A percentile compares a stretch with the other conserved stretches of the same genome.
phyloP scores from a whole-genome alignment of 2,113 vertebrate species.

The Gnathonemus longibarbis region DNA sequence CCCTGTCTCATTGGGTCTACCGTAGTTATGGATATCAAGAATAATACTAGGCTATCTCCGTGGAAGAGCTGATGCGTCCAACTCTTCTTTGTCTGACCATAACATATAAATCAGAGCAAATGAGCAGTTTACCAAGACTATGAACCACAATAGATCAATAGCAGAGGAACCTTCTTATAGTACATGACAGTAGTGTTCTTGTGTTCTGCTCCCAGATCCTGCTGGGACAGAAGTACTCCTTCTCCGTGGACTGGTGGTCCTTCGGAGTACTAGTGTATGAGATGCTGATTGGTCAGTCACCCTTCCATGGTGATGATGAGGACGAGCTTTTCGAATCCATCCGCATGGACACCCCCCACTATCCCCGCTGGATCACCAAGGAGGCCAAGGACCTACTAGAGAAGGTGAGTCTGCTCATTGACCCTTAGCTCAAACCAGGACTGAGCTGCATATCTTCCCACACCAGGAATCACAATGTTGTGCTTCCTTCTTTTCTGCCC shows the following conservation, averaged over 20 bases:
- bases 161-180: background rate
- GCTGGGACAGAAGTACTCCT: conserved; percentile 80
- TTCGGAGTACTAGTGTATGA: conserved; percentile 93
- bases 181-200: background rate
- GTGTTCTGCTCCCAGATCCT: conserved; percentile 68
- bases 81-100: background rate
- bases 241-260: conserved; percentile 99
- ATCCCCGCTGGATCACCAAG: conserved; percentile 88
- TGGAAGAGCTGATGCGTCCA: background rate
- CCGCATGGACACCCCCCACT: conserved; percentile 79
- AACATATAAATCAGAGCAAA: background rate
- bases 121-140: background rate
- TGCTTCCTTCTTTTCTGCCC: conserved; percentile 19
- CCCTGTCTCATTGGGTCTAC: background rate
- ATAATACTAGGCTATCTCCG: background rate
- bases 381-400: conserved; percentile 85
- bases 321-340: conserved; percentile 97
- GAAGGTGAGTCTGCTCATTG: conserved; percentile 56
- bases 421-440: background rate
- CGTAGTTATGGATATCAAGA: background rate
- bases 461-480: background rate
- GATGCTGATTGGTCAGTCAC: conserved; percentile 97
- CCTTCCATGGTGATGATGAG: conserved; percentile 92
- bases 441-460: background rate
- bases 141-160: background rate